Conservation (phyloP, 1,140 invertebrate species). For the Dufourea novaeangliae region DNA sequence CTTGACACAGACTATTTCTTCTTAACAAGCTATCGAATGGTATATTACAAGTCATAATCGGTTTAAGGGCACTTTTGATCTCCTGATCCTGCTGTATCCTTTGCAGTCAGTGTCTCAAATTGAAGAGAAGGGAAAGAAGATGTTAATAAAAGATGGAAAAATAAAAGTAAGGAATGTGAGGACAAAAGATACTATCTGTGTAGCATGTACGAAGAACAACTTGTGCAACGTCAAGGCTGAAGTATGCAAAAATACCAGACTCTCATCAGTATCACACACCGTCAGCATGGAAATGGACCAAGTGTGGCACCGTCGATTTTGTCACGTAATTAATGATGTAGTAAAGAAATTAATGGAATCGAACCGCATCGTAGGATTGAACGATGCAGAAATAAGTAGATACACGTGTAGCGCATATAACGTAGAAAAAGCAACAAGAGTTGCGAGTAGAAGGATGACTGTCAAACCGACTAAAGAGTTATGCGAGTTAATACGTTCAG, state of each 20-base stretch:
- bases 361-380: not conserved
- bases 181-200: not conserved
- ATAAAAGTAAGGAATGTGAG: not conserved
- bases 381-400: not conserved
- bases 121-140: not conserved
- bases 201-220: not conserved
- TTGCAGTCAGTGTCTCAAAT: conserved; percentile 8
- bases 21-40: no score
- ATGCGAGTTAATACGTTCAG: conserved; percentile 30
- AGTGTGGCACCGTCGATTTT: conserved; percentile 18
- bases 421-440: conserved; percentile 21
- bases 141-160: not conserved
- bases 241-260: not conserved
- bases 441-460: not conserved
- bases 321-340: not conserved
- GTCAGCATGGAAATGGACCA: not conserved
- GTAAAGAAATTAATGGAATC: not conserved
- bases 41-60: no score
- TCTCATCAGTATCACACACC: not conserved
- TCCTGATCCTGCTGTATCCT: no score
- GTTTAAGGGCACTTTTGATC: no score
- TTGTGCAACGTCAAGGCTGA: not conserved
- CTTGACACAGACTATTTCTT: no score
- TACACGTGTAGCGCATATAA: not conserved
- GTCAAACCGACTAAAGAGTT: not conserved